Base-by-base conservation (phyloP, 2,888 invertebrate species). In the Melanotus villosus region DNA sequence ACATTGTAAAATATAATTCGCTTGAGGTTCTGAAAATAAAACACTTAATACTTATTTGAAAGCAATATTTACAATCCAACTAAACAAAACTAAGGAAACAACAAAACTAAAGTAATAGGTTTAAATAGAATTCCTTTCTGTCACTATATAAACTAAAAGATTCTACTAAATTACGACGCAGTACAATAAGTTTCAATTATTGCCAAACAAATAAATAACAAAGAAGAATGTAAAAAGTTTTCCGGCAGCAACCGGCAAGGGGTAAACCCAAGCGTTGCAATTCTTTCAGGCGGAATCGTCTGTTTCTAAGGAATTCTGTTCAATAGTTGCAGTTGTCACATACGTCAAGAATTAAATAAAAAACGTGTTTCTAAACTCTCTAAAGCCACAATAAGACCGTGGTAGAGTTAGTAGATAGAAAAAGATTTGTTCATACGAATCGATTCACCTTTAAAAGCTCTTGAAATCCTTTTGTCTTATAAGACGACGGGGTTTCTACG, bases 141-240 rank as follows among this genome's bases (percentile, higher is more conserved):
- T 38, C 65, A 59, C 59, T 66, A 60, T 52, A 60, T 60, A 60
- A 60, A 60, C 66, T 60, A 60, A 66, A 45, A 66, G 60, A 60
- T 66, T 54, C 52, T 43, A 59, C 52, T 66, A 66, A 66, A 66
- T 66, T 66, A 52, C 66, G 43, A 34, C 58, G 66, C 52, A 52
- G 59, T 38, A 58, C 68, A 58, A 63, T 68, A 68, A 64, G 57
- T 68, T 68, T 68, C 64, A 68, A 68, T 64, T 64, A 68, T 64
- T 59, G 38, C 58, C 58, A 68, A 68, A 64, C 64, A 68, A 68
- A 68, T 68, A 68, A 68, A 64, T 68, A 68, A 68, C 68, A 56
- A 47, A 63, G 63, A 62, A 45, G 62, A 62, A 62, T 54, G 63
- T 68, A 57, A 68, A 68, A 63, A 68, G 60, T 67, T 62, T 67